Conservation (phyloP, 2,797 vertebrate genomes). For the Mallotus villosus region DNA sequence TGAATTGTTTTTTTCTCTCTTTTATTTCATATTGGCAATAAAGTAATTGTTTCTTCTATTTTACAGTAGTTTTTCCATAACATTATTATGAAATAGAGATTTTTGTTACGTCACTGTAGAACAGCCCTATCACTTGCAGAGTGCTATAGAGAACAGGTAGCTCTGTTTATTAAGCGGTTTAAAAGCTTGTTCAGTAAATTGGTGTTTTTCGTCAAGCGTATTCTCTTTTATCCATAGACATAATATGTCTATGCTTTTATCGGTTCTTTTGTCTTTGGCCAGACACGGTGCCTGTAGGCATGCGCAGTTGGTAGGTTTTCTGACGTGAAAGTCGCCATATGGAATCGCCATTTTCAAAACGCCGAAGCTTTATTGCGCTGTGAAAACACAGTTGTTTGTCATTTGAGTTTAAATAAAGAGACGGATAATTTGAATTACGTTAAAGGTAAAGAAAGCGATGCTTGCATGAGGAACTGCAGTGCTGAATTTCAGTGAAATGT, state of each 20-base stretch:
- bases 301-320: background rate
- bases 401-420: constrained; percentile 80
- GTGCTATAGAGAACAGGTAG: no score
- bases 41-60: constrained; percentile 68
- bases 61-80: background rate
- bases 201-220: background rate
- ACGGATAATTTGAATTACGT: constrained; percentile 74
- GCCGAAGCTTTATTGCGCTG: constrained; percentile 70
- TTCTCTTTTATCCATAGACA: background rate
- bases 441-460: constrained; percentile 69
- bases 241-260: no score
- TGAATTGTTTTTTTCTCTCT: constrained; percentile 57
- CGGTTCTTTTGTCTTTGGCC: background rate
- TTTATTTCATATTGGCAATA: constrained; percentile 81
- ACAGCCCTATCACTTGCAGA: no score
- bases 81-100: background rate
- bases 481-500: no score
- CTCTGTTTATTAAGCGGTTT: background rate
- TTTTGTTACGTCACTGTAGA: background rate
- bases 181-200: background rate
- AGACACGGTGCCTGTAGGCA: background rate
- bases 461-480: background rate
- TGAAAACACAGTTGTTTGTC: constrained; percentile 59
- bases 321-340: constrained; percentile 55
- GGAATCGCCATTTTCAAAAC: constrained; percentile 74